A percentile compares a stretch with the other conserved stretches of the same genome.
phyloP scores from a whole-genome alignment of 2,888 invertebrate species.

The Chrysolina haemoptera region DNA sequence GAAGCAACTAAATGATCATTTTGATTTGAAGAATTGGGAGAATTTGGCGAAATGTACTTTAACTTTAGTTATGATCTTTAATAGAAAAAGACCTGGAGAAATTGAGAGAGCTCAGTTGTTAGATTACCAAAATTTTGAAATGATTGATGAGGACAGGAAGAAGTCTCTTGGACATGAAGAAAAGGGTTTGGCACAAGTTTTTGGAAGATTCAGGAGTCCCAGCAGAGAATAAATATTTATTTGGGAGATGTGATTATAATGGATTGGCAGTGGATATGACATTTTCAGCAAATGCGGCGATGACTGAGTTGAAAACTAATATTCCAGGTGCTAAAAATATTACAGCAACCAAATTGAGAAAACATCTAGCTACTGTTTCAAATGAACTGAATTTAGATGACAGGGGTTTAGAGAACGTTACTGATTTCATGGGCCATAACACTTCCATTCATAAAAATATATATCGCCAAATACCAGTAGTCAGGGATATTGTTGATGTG shows the following conservation, averaged over 20 bases:
- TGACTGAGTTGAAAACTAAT: conserved; percentile 6
- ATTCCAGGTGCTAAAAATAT: conserved; percentile 3
- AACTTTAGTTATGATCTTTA: conserved; percentile 1
- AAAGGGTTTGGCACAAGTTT: too few relatives aligned
- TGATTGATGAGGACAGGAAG: conserved; percentile 2
- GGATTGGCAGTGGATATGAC: conserved; percentile 10
- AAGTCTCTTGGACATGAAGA: conserved; percentile 12
- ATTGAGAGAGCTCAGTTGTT: conserved; percentile 17
- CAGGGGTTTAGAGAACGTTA: conserved; percentile 14
- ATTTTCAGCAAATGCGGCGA: conserved; percentile 2
- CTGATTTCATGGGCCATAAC: conserved; percentile 10
- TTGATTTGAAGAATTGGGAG: neutral
- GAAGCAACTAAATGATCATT: neutral
- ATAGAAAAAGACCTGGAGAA: conserved; percentile 16
- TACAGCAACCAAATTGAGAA: conserved; percentile 12
- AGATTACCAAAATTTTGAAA: conserved; percentile 20
- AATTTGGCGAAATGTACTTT: conserved; percentile 12
- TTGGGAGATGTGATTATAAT: conserved; percentile 6
- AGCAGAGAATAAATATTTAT: conserved; percentile 5
- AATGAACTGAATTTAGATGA: conserved; percentile 18
- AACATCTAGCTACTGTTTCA: conserved; percentile 16
- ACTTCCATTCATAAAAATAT: conserved; percentile 18
- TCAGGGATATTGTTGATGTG: conserved; percentile 14
- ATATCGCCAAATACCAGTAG: conserved; percentile 15
- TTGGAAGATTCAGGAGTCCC: conserved; percentile 21